phyloP scores from a whole-genome alignment of 2,888 invertebrate species.

The Trisateles emortualis region DNA sequence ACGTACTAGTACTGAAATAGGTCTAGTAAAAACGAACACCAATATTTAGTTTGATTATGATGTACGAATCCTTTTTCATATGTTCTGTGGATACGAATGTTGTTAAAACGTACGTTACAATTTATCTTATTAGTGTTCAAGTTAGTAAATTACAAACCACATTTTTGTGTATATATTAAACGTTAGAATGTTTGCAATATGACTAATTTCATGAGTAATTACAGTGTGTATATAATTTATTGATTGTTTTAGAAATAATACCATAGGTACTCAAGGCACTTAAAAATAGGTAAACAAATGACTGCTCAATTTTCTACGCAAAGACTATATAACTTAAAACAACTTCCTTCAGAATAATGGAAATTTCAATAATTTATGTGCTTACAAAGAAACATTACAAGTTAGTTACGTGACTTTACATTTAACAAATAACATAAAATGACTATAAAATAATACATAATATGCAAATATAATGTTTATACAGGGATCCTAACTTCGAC shows the following conservation, averaged over 20 bases:
- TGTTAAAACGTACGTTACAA: too few relatives aligned
- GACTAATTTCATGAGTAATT: background rate
- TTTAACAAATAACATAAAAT: constrained; percentile 48
- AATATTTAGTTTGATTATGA: too few relatives aligned
- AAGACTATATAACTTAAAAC: constrained; percentile 12
- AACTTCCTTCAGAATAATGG: constrained; percentile 24
- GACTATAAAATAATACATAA: constrained; percentile 40
- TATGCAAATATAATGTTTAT: constrained; percentile 42
- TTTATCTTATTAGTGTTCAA: too few relatives aligned
- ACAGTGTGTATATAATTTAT: background rate
- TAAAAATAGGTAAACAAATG: background rate
- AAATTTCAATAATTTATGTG: constrained; percentile 39
- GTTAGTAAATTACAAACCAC: too few relatives aligned
- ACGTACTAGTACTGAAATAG: too few relatives aligned
- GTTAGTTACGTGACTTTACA: constrained; percentile 50
- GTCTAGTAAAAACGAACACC: too few relatives aligned
- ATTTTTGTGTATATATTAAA: too few relatives aligned
- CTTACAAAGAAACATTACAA: constrained; percentile 35
- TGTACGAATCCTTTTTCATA: too few relatives aligned
- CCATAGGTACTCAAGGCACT: background rate
- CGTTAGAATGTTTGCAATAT: background rate
- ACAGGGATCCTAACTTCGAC: constrained; percentile 39
- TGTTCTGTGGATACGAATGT: too few relatives aligned
- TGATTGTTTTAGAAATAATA: background rate
- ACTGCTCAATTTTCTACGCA: background rate